Base-by-base conservation (phyloP, 2,888 invertebrate species). In the Drosophila seclusa region DNA sequence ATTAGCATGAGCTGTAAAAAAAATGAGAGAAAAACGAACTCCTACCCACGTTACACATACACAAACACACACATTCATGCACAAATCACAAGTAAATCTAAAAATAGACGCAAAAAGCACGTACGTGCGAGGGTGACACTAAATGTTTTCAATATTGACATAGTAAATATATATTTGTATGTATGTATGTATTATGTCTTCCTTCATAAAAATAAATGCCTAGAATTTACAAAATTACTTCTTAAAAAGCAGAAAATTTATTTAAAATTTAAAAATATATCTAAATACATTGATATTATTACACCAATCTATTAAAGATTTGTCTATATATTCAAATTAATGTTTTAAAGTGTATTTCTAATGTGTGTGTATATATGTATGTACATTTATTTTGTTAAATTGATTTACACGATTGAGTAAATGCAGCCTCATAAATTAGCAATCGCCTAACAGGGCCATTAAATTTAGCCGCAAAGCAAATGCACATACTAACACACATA, bases 1-100 rank as follows among this genome's bases (percentile, higher is more conserved):
- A 85, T 85, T 74, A 88, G 62, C 50, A 54, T 31, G 59, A 66
- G 73, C 68, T 85, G 83, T 88, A 80, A 88, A 76, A 61, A 27
- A 29, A 52, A 49, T n/a, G 10, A 11, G 27, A 59, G 45, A 66
- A 67, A 48, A 42, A n/a, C 16, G 11, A 10, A 45, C 27, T n/a
- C 40, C 63, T 29, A 48, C 7, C 45, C 42, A 11, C 40, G 57
- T n/a, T 55, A 55, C 29, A 48, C 11, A 53, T 34, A 11, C 50
- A 52, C 13, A 42, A 48, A 52, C 13, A 42, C 4, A 54, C 49
- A 52, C 7, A 13, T 34, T 34, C 16, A 49, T 49, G 11, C 8
- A 21, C 21, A 38, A 34, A 24, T 7, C 34, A 18, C 8, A 38
- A 34, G 29, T 42, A 31, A 40, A 31, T 53, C 52, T 61, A 67